phyloP scores from a whole-genome alignment of 2,113 vertebrate genomes.

The Sapayoa aenigma region DNA sequence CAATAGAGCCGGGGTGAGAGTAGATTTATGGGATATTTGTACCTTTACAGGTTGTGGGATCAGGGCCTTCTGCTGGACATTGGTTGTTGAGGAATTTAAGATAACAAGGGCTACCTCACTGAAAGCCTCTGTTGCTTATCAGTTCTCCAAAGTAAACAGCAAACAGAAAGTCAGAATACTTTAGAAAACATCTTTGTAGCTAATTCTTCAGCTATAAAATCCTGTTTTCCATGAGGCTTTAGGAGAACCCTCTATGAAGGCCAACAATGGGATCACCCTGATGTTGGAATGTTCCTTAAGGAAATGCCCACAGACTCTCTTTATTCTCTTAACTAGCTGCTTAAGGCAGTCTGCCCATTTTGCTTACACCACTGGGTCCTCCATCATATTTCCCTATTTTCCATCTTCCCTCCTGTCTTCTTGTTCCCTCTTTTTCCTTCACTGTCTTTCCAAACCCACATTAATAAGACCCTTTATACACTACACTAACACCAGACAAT shows the following conservation, averaged over 20 bases:
- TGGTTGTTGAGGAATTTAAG: not conserved
- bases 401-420: not conserved
- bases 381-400: not conserved
- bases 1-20: not conserved
- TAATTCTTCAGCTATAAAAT: not conserved
- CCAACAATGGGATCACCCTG: not conserved
- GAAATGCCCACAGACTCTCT: not conserved
- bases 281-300: not conserved
- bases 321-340: not conserved
- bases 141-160: not conserved
- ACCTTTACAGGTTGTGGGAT: not conserved
- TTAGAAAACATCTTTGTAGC: not conserved
- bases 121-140: not conserved
- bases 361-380: not conserved
- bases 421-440: not conserved
- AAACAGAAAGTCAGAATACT: not conserved
- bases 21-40: not conserved
- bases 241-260: not conserved
- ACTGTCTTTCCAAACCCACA: not conserved
- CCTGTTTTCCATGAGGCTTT: not conserved
- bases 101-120: not conserved
- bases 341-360: not conserved
- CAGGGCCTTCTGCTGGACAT: not conserved
- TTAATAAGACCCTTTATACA: not conserved
- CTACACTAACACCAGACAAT: rapidly evolving